Evolutionary conservation across 2,113 vertebrate genomes (phyloP), one percentile per base, ranked within the genome.

Genomic region (Petrocephalus microphthalmus): DNA sequence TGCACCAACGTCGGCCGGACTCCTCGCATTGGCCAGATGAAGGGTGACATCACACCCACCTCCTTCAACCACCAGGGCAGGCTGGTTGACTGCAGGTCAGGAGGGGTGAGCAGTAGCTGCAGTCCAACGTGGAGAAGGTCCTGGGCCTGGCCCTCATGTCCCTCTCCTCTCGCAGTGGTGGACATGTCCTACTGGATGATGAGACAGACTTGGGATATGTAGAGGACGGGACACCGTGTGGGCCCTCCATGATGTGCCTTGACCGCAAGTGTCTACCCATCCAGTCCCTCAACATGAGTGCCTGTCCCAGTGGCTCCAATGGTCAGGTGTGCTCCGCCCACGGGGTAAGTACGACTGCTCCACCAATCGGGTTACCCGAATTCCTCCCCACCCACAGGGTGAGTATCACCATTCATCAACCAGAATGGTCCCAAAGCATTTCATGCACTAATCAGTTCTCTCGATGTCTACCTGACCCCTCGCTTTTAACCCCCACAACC

Each of bases 221-320:
- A 89, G 97, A 99, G 92, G 98, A 99, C 92, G 98, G 98, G 91
- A 97, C 97, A 60, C 98, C 97, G 5, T 99, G 98, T 94, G 98
- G 98, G 93, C 98, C 98, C 86, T 97, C 97, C 13, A 99, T 99
- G 98, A 99, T 99, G 98, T 99, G 98, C 95, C 96, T 99, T 96
- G 98, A 99, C 94, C 97, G 92, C 92, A 99, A 97, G 94, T 99
- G 98, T 96, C 96, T 99, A 90, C 97, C 97, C 92, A 98, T 99
- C 95, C 97, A 97, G 93, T 97, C 96, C 89, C 94, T 99, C 91
- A 99, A 99, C 92, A 97, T 99, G 94, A 99, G 97, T 94, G 97
- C 95, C 93, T 99, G 98, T 93, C 97, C 97, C 67, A 94, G 93
- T 7, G 97, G 97, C 92, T 97, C 96, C 91, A 97, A 96, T 83